Base-by-base conservation (phyloP, 2,888 invertebrate species). In the Drosophila monieri region DNA sequence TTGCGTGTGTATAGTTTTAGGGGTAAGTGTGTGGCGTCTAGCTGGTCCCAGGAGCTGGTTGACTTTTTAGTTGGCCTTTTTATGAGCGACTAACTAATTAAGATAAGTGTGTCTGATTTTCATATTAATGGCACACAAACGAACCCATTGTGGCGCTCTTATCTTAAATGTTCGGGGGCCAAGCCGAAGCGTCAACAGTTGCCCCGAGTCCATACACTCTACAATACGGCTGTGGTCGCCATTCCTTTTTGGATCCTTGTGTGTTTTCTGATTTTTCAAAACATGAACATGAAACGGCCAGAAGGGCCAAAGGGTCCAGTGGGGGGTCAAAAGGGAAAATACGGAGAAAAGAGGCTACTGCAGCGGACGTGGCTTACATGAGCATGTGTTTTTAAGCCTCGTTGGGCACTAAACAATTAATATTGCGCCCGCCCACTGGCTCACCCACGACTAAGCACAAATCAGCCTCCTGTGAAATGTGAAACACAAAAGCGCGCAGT, bases 381-480 rank as follows among this genome's bases (percentile, higher is more conserved):
- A 87, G 85, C 79, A 85, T 88, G 76, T 88, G 88, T 85, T 78
- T 80, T 85, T 88, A 87, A 88, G 89, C 78, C 88, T 85, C 81
- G 89, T 78, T 88, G 88, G 88, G 88, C 85, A 87, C 83, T 80
- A 88, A 88, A 84, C 84, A 84, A 84, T 84, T 84, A 88, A 84
- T 88, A 88, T 81, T 72, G 64, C 58, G 89, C 74, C 88, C 89
- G 85, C 88, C 88, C 80, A 62, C 79, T 39, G 47, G 59, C 53
- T 30, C 52, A 49, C 54, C 57, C 56, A 51, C 54, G 44, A 60
- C 73, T 69, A 66, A 68, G 64, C 60, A 79, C 67, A 70, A 79
- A 51, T 81, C 88, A 88, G 80, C 86, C 84, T 80, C 84, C 87
- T 81, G 87, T 88, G 80, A 81, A 81, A 88, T 88, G 85, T 81